phyloP scores from a whole-genome alignment of 2,888 invertebrate species.

The Gisinianus flammeolus region DNA sequence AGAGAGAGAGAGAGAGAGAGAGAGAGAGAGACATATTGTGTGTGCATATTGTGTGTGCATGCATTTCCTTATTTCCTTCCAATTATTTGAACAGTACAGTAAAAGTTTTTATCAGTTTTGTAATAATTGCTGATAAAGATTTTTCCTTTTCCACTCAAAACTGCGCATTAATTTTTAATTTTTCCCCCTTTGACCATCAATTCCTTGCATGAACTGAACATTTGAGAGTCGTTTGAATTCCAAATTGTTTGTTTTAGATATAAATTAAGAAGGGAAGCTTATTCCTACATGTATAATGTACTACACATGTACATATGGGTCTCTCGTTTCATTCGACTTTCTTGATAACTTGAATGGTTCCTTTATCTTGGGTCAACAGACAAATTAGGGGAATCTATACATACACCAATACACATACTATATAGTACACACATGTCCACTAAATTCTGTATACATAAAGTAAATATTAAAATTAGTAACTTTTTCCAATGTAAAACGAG shows the following conservation, averaged over 20 bases:
- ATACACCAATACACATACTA: background rate
- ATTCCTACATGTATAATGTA: background rate
- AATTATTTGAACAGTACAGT: background rate
- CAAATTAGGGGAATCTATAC: background rate
- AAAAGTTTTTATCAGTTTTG: background rate
- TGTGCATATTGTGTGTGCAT: background rate
- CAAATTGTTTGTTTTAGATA: constrained; percentile 4
- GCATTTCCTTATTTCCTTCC: background rate
- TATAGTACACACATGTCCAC: background rate
- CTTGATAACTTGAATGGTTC: background rate
- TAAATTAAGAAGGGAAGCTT: background rate
- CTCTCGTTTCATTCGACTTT: background rate
- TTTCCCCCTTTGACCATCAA: background rate
- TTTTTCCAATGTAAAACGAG: background rate
- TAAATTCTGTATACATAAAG: no score
- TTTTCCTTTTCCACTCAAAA: background rate
- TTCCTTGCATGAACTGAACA: background rate
- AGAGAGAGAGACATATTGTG: no score
- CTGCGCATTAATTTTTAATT: background rate
- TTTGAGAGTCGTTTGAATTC: background rate
- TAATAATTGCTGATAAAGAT: constrained; percentile 1
- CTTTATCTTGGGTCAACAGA: constrained; percentile 14
- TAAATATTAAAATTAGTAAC: background rate
- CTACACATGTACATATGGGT: background rate
- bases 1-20: no score